phyloP scores from a whole-genome alignment of 2,888 invertebrate species.

The Sialis lutaria region DNA sequence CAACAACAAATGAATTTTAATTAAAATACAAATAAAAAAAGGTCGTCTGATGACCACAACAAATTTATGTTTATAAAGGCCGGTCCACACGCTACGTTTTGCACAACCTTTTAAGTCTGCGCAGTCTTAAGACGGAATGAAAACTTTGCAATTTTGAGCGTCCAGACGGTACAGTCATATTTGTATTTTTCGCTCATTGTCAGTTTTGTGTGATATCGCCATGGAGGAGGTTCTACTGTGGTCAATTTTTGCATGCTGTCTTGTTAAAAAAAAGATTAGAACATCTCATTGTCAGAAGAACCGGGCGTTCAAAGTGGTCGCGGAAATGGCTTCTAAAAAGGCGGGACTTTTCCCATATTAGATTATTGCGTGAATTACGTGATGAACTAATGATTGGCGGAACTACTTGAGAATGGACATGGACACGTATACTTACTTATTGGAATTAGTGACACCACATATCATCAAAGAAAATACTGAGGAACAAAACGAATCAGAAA shows the following conservation, averaged over 20 bases:
- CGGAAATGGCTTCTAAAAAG: slow-evolving; percentile 7
- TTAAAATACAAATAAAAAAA: too few relatives aligned
- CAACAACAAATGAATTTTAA: too few relatives aligned
- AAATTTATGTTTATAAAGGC: too few relatives aligned
- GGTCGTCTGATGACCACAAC: too few relatives aligned
- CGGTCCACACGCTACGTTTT: too few relatives aligned
- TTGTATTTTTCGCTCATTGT: too few relatives aligned
- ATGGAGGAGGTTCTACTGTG: slow-evolving; percentile 9
- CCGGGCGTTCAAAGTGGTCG: slow-evolving; percentile 8
- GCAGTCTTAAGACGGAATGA: neutral
- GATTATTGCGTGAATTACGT: slow-evolving; percentile 9
- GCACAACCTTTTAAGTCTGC: too few relatives aligned
- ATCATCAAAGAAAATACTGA: slow-evolving; percentile 12
- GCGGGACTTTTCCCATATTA: slow-evolving; percentile 4
- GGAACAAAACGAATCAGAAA: too few relatives aligned
- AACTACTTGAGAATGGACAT: slow-evolving; percentile 14
- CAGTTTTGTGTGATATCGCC: too few relatives aligned
- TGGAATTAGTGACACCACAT: slow-evolving; percentile 11
- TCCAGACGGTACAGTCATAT: too few relatives aligned
- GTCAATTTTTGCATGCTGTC: slow-evolving; percentile 7
- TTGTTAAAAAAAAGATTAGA: slow-evolving; percentile 6
- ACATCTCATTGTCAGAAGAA: slow-evolving; percentile 7
- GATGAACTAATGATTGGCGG: slow-evolving; percentile 12
- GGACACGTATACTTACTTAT: slow-evolving; percentile 10
- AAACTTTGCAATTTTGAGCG: too few relatives aligned